phyloP scores from a whole-genome alignment of 2,888 invertebrate genomes.

The Acanthacorydalis orientalis region DNA sequence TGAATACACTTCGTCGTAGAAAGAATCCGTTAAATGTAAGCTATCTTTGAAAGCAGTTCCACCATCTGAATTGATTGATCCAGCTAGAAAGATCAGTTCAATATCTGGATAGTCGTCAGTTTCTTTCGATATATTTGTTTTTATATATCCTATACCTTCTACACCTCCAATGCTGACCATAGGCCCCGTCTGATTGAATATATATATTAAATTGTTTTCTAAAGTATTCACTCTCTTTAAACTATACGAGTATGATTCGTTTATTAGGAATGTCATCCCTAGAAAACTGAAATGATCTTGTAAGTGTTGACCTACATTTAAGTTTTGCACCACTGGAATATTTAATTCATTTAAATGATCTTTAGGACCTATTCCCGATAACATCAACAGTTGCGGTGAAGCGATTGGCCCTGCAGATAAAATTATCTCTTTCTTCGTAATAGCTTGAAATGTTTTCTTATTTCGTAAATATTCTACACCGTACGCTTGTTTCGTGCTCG shows the following conservation, averaged over 20 bases:
- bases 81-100: conserved; percentile 40
- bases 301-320: conserved; percentile 47
- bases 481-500: conserved; percentile 35
- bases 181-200: conserved; percentile 31
- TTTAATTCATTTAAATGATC: conserved; percentile 36
- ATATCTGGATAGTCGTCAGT: conserved; percentile 41
- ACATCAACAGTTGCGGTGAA: conserved; percentile 68
- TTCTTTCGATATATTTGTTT: conserved; percentile 36
- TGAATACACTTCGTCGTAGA: conserved; percentile 27
- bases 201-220: conserved; percentile 24
- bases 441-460: conserved; percentile 27
- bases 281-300: conserved; percentile 50
- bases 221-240: conserved; percentile 18
- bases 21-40: conserved; percentile 25
- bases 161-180: conserved; percentile 35
- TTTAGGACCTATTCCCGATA: conserved; percentile 51
- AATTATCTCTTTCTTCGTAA: conserved; percentile 56
- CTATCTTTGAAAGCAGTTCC: conserved; percentile 24
- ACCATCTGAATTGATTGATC: conserved; percentile 37
- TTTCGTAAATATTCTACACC: conserved; percentile 44
- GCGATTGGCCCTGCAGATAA: conserved; percentile 67
- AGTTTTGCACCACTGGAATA: conserved; percentile 41
- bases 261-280: conserved; percentile 34
- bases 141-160: conserved; percentile 39
- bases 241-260: conserved; percentile 29